Base-by-base conservation (phyloP, 2,888 invertebrate genomes). In the Gasteruption jaculator region DNA sequence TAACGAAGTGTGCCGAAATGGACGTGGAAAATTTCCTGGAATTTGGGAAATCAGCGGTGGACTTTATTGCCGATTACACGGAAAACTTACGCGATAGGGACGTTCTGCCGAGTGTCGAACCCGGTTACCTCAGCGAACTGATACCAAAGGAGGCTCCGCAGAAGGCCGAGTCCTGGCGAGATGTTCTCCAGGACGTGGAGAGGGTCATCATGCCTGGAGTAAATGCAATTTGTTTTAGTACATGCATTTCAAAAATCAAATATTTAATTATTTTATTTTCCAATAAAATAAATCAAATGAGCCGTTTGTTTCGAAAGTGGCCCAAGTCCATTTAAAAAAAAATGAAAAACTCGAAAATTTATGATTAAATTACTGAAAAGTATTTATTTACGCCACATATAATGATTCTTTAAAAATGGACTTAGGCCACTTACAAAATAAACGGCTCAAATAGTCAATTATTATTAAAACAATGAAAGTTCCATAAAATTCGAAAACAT, bases 181-280 rank as follows among this genome's bases (percentile, higher is more conserved):
- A 83, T 12, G 81, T 97, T 5, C 75, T 97, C 40, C 78, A 82
- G 47, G 96, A 97, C 62, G 81, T 96, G 43, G 88, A 90, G 62
- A 75, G 82, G 45, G 78, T 86, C 32, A 88, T 97, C 48, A 82
- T 94, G 80, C 95, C 95, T 0, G 96, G 96, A 53, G 91, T 85
- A 65, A 58, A 15, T 18, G 25, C 18, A 16, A 25, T 14, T 10
- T 15, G 32, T 29, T 25, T 8, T 15, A 24, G 25, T 22, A 14
- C 32, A 20, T 7, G 7, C 29, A 25, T n/a, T 26, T 29, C 14
- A 6, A 30, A 20, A 26, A 12, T 4, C 10, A 4, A 36, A 36
- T 15, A 10, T 12, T 5, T 12, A 26, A 26, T 26, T 26, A 5
- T 7, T 30, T 37, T 21, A 32, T 38, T 26, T 27, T 7, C 26